Evolutionary conservation across 2,888 invertebrate species (phyloP).

Genomic region (Nomada hirtipes): DNA sequence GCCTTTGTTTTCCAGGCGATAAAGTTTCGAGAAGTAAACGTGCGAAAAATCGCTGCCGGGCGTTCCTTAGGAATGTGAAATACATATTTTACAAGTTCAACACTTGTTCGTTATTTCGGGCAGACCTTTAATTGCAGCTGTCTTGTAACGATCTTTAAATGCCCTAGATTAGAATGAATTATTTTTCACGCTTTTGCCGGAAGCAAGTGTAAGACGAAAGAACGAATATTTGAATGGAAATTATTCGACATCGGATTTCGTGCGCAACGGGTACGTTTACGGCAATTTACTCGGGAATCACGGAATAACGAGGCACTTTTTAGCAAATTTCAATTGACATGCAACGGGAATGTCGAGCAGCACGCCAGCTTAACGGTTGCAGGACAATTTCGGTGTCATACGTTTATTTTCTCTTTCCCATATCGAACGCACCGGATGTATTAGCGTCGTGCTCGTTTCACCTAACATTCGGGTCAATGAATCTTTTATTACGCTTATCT

Average conservation of each 20-base stretch:
- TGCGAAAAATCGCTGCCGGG: background rate
- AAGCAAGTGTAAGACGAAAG: too few relatives aligned
- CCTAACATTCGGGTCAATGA: conserved; percentile 68
- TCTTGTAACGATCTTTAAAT: too few relatives aligned
- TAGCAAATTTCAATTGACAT: conserved; percentile 70
- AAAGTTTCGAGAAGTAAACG: conserved; percentile 2
- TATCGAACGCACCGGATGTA: conserved; percentile 59
- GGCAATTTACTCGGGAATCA: conserved; percentile 4
- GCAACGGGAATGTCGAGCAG: conserved; percentile 60
- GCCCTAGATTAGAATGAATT: too few relatives aligned
- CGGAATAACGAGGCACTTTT: conserved; percentile 39
- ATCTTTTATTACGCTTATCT: conserved; percentile 63
- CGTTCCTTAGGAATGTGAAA: background rate
- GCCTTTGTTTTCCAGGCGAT: conserved; percentile 33
- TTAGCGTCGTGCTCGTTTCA: conserved; percentile 62
- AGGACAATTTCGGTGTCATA: conserved; percentile 62
- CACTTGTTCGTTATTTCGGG: too few relatives aligned
- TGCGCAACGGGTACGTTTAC: too few relatives aligned
- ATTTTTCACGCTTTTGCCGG: too few relatives aligned
- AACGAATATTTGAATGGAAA: too few relatives aligned
- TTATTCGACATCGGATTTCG: background rate
- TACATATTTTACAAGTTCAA: background rate
- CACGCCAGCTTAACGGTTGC: conserved; percentile 61
- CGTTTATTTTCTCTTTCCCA: conserved; percentile 71
- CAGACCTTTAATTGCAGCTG: too few relatives aligned